Conservation (phyloP, 2,888 invertebrate genomes). For the Taphrorychus bicolor region DNA sequence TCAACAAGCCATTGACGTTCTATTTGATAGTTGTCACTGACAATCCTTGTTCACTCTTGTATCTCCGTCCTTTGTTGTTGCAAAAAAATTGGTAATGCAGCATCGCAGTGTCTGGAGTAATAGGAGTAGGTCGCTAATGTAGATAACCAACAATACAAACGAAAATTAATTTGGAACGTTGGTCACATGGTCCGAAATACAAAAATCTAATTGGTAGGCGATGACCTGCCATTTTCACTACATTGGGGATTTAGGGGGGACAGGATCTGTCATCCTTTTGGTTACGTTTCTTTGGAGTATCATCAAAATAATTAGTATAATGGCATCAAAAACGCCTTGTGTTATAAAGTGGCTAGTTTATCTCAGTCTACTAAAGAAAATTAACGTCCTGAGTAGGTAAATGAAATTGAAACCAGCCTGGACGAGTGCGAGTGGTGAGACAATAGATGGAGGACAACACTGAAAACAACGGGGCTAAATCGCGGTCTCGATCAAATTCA, state of each 20-base stretch:
- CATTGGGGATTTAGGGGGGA: not conserved
- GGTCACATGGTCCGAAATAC: too few relatives aligned
- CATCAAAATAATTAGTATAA: constrained; percentile 3
- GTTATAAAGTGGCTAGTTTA: not conserved
- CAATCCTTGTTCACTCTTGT: too few relatives aligned
- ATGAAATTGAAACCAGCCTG: not conserved
- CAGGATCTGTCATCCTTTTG: constrained; percentile 3
- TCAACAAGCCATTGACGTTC: too few relatives aligned
- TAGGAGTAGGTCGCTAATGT: too few relatives aligned
- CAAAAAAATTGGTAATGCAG: too few relatives aligned
- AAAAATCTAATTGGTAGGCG: too few relatives aligned
- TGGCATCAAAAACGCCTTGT: not conserved
- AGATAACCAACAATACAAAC: too few relatives aligned
- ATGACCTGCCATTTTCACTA: not conserved
- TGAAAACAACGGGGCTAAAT: constrained; percentile 53
- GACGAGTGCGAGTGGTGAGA: not conserved
- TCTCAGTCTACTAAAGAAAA: not conserved
- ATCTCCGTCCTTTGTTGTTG: too few relatives aligned
- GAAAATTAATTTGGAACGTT: too few relatives aligned
- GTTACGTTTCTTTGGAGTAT: not conserved
- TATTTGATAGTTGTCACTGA: too few relatives aligned
- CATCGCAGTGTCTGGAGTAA: too few relatives aligned
- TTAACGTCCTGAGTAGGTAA: not conserved
- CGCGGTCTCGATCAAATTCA: constrained; percentile 64
- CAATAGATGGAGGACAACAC: constrained; percentile 47